Conservation (phyloP, 2,797 vertebrate genomes). For the Sciaenops ocellatus region DNA sequence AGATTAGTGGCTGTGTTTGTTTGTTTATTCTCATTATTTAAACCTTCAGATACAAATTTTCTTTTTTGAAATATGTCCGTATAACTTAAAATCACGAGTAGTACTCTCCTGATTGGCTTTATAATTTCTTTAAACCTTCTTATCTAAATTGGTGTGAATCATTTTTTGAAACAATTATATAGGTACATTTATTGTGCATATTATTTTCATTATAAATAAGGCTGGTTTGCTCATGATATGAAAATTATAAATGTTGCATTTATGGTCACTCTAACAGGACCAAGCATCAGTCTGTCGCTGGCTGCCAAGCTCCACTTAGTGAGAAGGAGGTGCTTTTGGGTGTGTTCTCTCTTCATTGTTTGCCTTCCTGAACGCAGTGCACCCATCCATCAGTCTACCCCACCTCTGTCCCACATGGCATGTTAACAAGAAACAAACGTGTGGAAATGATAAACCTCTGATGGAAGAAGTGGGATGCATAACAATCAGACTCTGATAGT, state of each 20-base stretch:
- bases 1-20: not conserved
- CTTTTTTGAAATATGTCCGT: not conserved
- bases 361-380: constrained; percentile 12
- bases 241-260: not conserved
- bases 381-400: constrained; percentile 34
- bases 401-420: constrained; percentile 23
- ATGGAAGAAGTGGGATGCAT: constrained; percentile 14
- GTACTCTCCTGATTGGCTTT: not conserved
- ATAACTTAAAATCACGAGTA: not conserved
- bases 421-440: constrained; percentile 45
- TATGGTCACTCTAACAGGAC: not conserved
- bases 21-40: not conserved
- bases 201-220: not conserved
- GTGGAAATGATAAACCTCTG: constrained; percentile 28
- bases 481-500: constrained; percentile 26
- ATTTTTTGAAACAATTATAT: not conserved
- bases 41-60: not conserved
- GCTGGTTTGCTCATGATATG: not conserved
- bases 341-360: constrained; percentile 24
- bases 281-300: not conserved
- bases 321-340: constrained; percentile 12
- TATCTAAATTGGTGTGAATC: not conserved
- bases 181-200: not conserved
- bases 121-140: not conserved
- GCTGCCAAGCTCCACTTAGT: constrained; percentile 29